These are phyloP conservation scores for Papilio dardanus DNA, from an alignment of 1,140 invertebrate species.

Conservation along the genomic window DNA sequence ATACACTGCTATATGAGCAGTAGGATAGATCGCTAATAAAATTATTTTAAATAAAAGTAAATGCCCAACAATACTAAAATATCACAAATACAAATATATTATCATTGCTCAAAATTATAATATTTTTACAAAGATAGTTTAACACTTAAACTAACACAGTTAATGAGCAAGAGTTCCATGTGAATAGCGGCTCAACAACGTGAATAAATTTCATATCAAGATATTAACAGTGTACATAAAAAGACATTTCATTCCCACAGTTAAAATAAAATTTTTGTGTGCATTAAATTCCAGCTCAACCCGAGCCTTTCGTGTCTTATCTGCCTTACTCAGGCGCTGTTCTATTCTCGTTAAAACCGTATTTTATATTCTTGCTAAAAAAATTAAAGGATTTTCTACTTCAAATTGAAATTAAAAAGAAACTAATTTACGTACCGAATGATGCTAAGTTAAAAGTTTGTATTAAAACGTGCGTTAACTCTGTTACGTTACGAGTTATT, in stretches of 20 bases:
- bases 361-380: conserved; percentile 25
- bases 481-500: neutral
- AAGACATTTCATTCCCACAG: conserved; percentile 14
- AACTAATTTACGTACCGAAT: neutral
- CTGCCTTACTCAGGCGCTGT: conserved; percentile 23
- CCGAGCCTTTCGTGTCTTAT: conserved; percentile 32
- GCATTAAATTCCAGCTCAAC: conserved; percentile 33
- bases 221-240: conserved; percentile 22
- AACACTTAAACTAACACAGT: neutral
- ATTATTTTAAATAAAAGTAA: neutral
- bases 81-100: neutral
- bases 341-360: conserved; percentile 27
- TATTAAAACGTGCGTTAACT: too few relatives aligned
- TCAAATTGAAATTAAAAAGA: neutral
- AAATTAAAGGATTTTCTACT: conserved; percentile 18
- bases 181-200: neutral
- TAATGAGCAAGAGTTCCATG: neutral
- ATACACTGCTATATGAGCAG: too few relatives aligned
- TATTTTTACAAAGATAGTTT: neutral
- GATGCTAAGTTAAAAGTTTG: neutral
- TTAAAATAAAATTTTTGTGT: conserved; percentile 31
- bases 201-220: conserved; percentile 18
- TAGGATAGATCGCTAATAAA: neutral
- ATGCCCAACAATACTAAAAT: neutral
- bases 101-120: neutral